Evolutionary conservation across 30 jellyfish, hydroid and myxozoan species (phyloP).

Genomic region (Euphysa ruthae): DNA sequence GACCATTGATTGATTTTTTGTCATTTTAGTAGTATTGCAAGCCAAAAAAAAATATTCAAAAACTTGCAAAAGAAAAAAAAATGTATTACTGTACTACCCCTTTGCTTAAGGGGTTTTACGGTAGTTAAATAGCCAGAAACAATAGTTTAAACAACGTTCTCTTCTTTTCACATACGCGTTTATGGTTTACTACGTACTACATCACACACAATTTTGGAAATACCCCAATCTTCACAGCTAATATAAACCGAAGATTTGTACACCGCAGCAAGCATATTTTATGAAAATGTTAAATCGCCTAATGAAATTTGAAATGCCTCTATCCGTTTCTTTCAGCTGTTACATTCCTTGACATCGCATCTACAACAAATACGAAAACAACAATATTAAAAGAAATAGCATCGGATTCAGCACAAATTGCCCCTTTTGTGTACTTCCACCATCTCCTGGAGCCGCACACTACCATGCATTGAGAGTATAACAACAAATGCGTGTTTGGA

Average conservation of each 20-base stretch:
- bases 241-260: not conserved
- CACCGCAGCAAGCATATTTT: not conserved
- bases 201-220: not conserved
- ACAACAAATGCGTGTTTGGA: constrained; percentile 81
- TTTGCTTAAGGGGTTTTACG: too few species aligned
- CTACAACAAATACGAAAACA: not conserved
- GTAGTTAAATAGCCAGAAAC: too few species aligned
- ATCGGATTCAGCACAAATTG: not conserved
- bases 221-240: not conserved
- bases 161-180: too few species aligned
- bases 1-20: too few species aligned
- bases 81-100: too few species aligned
- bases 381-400: not conserved
- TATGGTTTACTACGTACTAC: too few species aligned
- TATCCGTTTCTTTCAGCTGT: not conserved
- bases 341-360: not conserved
- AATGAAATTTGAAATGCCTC: not conserved
- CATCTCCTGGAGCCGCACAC: not conserved
- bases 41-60: too few species aligned
- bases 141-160: too few species aligned
- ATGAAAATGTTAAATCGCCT: not conserved
- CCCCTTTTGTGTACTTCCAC: not conserved
- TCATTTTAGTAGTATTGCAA: too few species aligned
- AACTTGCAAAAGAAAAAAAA: too few species aligned
- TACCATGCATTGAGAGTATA: not conserved